phyloP scores from a whole-genome alignment of 2,797 vertebrate genomes.

The Gymnoscopelus braueri region DNA sequence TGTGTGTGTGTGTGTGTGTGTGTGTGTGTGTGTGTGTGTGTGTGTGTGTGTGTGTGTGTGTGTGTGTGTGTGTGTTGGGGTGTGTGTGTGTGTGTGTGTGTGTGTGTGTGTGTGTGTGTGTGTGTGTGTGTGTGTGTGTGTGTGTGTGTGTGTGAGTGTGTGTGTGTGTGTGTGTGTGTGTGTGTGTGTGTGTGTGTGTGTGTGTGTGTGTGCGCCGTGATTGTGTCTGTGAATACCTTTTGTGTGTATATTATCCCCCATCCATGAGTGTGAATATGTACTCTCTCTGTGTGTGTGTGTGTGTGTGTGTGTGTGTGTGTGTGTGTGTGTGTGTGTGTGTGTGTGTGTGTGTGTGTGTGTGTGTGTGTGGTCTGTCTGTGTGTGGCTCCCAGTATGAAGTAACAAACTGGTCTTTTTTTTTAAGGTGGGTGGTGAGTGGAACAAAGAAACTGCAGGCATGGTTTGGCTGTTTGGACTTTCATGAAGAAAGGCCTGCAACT shows the following conservation, averaged over 20 bases:
- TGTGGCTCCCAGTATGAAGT: conserved; percentile 65
- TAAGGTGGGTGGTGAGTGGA: conserved; percentile 25
- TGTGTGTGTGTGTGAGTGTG: conserved; percentile 33
- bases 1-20: conserved; percentile 9
- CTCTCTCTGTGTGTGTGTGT: conserved; percentile 23
- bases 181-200: conserved; percentile 12
- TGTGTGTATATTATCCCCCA: too few relatives aligned
- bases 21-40: background rate
- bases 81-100: conserved; percentile 27
- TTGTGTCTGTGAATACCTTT: too few relatives aligned
- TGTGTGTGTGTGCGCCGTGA: background rate
- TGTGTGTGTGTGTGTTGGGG: too few relatives aligned
- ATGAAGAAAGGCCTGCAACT: too few relatives aligned
- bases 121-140: conserved; percentile 6
- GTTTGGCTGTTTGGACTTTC: too few relatives aligned
- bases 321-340: background rate
- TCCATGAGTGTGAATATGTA: background rate
- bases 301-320: conserved; percentile 26
- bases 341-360: background rate
- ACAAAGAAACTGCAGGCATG: conserved; percentile 17
- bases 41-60: too few relatives aligned
- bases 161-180: conserved; percentile 34
- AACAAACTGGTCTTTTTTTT: conserved; percentile 59
- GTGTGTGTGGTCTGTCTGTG: conserved; percentile 54
- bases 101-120: conserved; percentile 14